A percentile compares a stretch with the other conserved stretches of the same genome.
Evolutionary conservation across 1,140 invertebrate species (phyloP).

Genomic region (Schlechtendalia chinensis): DNA sequence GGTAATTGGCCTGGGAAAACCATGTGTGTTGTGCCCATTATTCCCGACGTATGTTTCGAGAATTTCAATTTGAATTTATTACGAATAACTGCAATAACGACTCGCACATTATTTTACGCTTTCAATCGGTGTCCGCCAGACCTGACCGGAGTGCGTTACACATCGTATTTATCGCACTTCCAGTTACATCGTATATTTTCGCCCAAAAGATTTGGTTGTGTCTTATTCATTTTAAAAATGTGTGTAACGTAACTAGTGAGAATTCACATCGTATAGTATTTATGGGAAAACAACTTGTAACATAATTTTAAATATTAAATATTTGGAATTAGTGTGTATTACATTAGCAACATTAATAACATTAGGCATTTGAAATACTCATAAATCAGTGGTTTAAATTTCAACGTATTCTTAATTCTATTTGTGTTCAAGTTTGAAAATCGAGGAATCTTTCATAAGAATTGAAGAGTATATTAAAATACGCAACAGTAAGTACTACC

Average conservation of each 20-base stretch:
- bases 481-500: too few species aligned
- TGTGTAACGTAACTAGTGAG: too few species aligned
- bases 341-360: too few species aligned
- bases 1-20: slow-evolving; percentile 3
- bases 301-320: too few species aligned
- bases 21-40: not conserved
- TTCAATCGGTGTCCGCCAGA: not conserved
- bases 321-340: too few species aligned
- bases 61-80: slow-evolving; percentile 23
- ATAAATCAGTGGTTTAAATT: not conserved
- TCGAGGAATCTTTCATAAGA: not conserved
- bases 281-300: too few species aligned
- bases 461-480: not conserved
- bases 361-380: too few species aligned
- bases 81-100: not conserved
- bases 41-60: not conserved
- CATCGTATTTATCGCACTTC: not conserved
- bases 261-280: too few species aligned
- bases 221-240: too few species aligned
- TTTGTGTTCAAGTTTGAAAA: not conserved
- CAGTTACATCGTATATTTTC: not conserved
- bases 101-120: not conserved
- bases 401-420: not conserved
- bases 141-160: not conserved
- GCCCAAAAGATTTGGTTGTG: too few species aligned